A percentile compares a stretch with the other conserved stretches of the same genome.
Conservation (phyloP, 1,140 invertebrate genomes). For the Thrips palmi region DNA sequence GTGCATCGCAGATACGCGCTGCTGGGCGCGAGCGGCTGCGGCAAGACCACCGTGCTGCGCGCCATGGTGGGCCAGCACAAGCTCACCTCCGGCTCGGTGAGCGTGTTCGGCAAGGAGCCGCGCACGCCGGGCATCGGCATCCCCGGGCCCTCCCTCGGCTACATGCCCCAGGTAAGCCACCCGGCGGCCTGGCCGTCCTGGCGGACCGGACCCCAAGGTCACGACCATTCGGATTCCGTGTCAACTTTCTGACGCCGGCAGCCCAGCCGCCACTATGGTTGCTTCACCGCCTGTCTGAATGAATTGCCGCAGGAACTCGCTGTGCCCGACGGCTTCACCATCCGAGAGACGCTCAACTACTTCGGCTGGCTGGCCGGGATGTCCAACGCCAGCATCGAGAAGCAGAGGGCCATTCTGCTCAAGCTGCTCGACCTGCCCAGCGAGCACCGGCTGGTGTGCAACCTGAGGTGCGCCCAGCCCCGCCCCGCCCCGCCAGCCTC, state of each 20-base stretch:
- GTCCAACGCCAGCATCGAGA: constrained; percentile 18
- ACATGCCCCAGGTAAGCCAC: constrained; percentile 57
- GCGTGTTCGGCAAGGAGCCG: constrained; percentile 56
- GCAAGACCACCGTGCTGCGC: constrained; percentile 59
- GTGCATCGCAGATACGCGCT: constrained; percentile 48
- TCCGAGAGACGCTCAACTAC: constrained; percentile 31
- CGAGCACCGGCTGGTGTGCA: constrained; percentile 1
- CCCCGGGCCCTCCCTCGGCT: constrained; percentile 53
- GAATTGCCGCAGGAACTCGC: constrained; percentile 20
- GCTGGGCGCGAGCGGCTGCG: constrained; percentile 59
- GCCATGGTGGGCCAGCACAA: constrained; percentile 59
- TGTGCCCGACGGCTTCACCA: constrained; percentile 32
- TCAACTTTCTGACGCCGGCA: background rate
- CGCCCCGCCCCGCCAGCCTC: no score
- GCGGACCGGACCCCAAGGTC: constrained; percentile 16
- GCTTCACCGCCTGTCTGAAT: background rate
- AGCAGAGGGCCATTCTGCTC: constrained; percentile 17
- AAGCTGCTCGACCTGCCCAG: constrained; percentile 12
- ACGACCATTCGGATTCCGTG: background rate
- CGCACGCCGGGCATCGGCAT: constrained; percentile 58
- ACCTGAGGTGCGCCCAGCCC: constrained; percentile 1
- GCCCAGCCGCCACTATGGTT: background rate
- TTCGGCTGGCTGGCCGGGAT: constrained; percentile 33
- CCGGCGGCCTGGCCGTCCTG: constrained; percentile 26
- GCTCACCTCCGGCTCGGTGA: constrained; percentile 54